A percentile compares a stretch with the other conserved stretches of the same genome.
These are phyloP conservation scores for Pseudopodoces humilis DNA, from an alignment of 2,113 vertebrate genomes.

Conservation along the genomic window DNA sequence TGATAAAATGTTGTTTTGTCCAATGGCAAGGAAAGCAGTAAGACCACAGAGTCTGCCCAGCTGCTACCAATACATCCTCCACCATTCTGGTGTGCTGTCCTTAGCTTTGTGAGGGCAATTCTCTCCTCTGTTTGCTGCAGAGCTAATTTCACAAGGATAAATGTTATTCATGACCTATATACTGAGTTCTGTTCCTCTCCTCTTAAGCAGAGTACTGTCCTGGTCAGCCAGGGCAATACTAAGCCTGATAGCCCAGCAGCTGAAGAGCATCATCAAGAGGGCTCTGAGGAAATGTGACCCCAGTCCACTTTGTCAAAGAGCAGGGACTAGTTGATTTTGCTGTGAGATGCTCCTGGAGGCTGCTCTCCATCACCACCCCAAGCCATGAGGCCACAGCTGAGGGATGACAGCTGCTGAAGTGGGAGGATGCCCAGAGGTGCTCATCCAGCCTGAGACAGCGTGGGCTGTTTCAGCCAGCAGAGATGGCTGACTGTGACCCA, in stretches of 20 bases:
- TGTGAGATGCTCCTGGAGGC: not conserved
- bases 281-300: not conserved
- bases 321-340: not conserved
- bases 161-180: not conserved
- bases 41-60: too few species aligned
- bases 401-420: not conserved
- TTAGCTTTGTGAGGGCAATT: not conserved
- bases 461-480: not conserved
- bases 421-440: not conserved
- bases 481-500: fast-evolving
- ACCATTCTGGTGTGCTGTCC: not conserved
- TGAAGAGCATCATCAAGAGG: not conserved
- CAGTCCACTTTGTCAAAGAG: not conserved
- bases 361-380: not conserved
- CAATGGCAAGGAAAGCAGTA: not conserved
- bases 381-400: not conserved
- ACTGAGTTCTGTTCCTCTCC: not conserved
- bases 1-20: not conserved
- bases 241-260: not conserved
- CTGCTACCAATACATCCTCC: not conserved
- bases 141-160: not conserved
- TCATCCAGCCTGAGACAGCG: fast-evolving
- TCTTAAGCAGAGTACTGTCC: not conserved
- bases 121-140: not conserved
- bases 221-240: not conserved